Evolutionary conservation across 2,797 vertebrate species (phyloP).

Genomic region (Pempheris klunzingeri): DNA sequence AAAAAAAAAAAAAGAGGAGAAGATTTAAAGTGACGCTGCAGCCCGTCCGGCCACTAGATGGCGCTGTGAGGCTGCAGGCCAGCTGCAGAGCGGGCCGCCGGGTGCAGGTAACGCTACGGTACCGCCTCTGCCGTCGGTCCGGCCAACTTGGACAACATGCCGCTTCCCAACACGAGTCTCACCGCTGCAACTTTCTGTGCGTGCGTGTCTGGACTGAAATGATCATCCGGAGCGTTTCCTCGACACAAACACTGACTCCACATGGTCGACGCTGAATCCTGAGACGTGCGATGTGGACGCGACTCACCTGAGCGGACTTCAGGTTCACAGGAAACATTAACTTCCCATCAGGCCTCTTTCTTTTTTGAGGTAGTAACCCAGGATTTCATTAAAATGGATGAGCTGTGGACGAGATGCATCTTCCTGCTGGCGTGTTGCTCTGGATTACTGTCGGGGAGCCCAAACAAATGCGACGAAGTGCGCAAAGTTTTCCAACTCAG

Average conservation of each 20-base stretch:
- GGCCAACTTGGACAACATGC: constrained; percentile 64
- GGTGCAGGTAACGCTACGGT: constrained; percentile 68
- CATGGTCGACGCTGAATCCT: constrained; percentile 17
- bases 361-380: background rate
- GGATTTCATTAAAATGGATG: constrained; percentile 59
- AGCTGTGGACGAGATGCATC: constrained; percentile 38
- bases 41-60: constrained; percentile 57
- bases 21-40: too few relatives aligned
- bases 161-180: constrained; percentile 31
- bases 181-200: constrained; percentile 51
- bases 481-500: constrained; percentile 90
- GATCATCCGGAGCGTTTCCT: constrained; percentile 1
- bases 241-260: background rate
- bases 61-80: constrained; percentile 7
- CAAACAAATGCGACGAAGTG: constrained; percentile 86
- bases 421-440: constrained; percentile 65
- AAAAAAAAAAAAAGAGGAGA: too few relatives aligned
- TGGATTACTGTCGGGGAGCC: constrained; percentile 57
- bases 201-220: constrained; percentile 15
- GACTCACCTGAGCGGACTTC: constrained; percentile 63
- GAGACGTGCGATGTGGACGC: constrained; percentile 55
- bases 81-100: background rate
- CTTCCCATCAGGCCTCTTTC: background rate
- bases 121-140: constrained; percentile 75
- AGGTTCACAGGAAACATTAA: constrained; percentile 15